Base-by-base conservation (phyloP, 2,888 invertebrate species). In the Ophion obscuratus region DNA sequence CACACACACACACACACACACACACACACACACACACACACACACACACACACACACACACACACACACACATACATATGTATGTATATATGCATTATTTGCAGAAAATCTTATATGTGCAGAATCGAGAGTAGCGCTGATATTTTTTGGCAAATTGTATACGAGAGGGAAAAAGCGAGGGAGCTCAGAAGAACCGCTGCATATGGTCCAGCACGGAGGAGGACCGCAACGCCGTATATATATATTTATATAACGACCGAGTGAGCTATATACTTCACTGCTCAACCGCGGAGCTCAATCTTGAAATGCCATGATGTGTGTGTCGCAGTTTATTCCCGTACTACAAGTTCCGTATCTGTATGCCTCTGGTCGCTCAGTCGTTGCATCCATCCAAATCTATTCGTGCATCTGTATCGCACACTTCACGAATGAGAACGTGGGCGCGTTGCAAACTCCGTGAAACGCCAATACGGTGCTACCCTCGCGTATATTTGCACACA, bases 361-460 rank as follows among this genome's bases (percentile, higher is more conserved):
- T 64, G 27, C n/a, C 53, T 71, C 11, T 44, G 61, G n/a, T 27
- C 47, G 20, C 40, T 68, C 71, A 20, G 82, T 83, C 74, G 70
- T 74, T 67, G 61, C 81, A 78, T 84, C 80, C 81, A 85, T 87
- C 88, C 87, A 84, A 88, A 90, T 91, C 88, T 89, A 84, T 88
- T 90, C 90, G 91, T 89, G 89, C 89, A 89, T 89, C 89, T 87
- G 89, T 87, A 79, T 88, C 83, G 74, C 75, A 47, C 47, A 71
- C 70, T 71, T n/a, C 62, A 14, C 36, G 64, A 73, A 47, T 10
- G 74, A 57, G 81, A 78, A 31, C 80, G 81, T 71, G 74, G 20
- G 61, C 68, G 31, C 66, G 47, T 47, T 24, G 86, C 85, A 86
- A 84, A 67, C 82, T 75, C 44, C 66, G 53, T 47, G 70, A 61